Conservation (phyloP, 2,797 vertebrate genomes). For the Sebastiscus tertius region DNA sequence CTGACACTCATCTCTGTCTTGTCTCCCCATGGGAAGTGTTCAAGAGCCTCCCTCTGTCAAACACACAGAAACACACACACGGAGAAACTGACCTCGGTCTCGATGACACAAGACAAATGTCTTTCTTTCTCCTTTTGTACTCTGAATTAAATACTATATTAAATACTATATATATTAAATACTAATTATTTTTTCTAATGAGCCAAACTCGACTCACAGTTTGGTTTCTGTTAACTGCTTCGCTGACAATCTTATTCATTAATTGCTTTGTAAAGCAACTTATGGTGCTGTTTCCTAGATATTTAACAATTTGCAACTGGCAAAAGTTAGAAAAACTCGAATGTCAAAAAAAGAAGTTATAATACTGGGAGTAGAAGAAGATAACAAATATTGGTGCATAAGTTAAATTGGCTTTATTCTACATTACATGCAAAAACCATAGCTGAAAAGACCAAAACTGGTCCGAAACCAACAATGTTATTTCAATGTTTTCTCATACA, state of each 20-base stretch:
- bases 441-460: background rate
- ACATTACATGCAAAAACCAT: no score
- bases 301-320: background rate
- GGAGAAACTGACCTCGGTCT: background rate
- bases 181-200: background rate
- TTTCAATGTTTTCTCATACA: background rate
- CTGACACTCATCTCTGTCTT: slow-evolving; percentile 71
- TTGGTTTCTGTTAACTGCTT: background rate
- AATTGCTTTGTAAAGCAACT: background rate
- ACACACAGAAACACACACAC: slow-evolving; percentile 7
- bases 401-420: background rate
- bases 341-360: background rate
- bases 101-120: background rate
- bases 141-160: no score
- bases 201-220: background rate
- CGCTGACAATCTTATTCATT: background rate
- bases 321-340: background rate
- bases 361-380: background rate
- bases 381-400: background rate
- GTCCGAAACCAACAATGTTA: background rate
- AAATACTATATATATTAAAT: no score
- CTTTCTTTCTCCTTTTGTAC: slow-evolving; percentile 13
- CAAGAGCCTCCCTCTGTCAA: slow-evolving; percentile 37
- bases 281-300: no score
- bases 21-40: slow-evolving; percentile 69